phyloP scores from a whole-genome alignment of 2,888 invertebrate genomes.

The Chrysolina oricalcia region DNA sequence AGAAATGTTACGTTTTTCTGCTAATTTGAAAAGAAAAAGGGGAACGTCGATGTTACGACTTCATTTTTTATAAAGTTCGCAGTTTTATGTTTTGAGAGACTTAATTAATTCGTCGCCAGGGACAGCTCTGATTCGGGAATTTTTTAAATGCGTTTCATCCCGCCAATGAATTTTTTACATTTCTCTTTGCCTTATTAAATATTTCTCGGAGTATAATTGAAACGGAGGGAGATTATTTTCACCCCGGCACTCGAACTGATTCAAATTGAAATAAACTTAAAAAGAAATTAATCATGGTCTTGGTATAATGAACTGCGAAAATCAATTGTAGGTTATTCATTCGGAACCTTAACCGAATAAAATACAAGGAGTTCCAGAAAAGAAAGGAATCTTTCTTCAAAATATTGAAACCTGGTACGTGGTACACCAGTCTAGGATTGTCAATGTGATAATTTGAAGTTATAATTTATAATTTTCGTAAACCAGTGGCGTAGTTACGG shows the following conservation, averaged over 20 bases:
- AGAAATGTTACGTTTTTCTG: conserved; percentile 73
- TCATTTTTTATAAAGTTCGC: conserved; percentile 69
- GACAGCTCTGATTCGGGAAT: conserved; percentile 64
- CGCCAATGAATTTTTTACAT: conserved; percentile 68
- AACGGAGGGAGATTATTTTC: conserved; percentile 52
- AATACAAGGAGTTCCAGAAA: too few species aligned
- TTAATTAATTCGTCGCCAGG: conserved; percentile 72
- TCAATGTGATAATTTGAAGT: too few species aligned
- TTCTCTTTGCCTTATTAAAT: conserved; percentile 63
- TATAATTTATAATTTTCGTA: too few species aligned
- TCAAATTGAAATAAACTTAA: conserved; percentile 44
- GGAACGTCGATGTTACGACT: conserved; percentile 64
- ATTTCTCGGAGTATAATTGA: conserved; percentile 54
- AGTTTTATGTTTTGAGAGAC: conserved; percentile 66
- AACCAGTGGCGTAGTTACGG: too few species aligned
- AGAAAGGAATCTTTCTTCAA: too few species aligned
- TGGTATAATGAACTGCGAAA: conserved; percentile 8
- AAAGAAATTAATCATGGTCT: conserved; percentile 33
- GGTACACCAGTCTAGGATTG: too few species aligned
- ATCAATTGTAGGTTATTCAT: background rate
- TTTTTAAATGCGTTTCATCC: conserved; percentile 68
- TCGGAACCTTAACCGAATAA: too few species aligned
- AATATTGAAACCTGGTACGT: too few species aligned
- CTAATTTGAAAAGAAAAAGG: conserved; percentile 71
- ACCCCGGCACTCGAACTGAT: conserved; percentile 27